A percentile compares a stretch with the other conserved stretches of the same genome.
Conservation (phyloP, 2,113 vertebrate species). For the Syngnathus typhle region DNA sequence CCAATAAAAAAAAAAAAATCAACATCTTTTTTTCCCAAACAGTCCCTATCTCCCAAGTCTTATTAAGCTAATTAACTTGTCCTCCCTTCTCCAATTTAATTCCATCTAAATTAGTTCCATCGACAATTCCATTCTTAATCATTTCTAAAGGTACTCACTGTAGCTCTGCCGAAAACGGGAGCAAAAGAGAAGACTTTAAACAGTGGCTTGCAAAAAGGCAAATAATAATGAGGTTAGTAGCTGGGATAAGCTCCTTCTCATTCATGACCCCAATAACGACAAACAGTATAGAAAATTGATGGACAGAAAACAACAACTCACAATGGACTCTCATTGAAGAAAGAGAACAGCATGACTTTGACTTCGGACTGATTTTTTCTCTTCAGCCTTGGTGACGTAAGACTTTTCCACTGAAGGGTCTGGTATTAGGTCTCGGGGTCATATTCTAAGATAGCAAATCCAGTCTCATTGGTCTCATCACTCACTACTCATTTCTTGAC, state of each 20-base stretch:
- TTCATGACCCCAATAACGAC: not conserved
- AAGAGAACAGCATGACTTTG: too few relatives aligned
- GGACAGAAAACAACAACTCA: not conserved
- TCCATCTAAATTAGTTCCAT: slow-evolving; percentile 47
- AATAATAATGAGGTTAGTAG: not conserved
- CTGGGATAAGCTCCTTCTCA: not conserved
- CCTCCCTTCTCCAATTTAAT: slow-evolving; percentile 47
- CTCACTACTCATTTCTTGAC: not conserved
- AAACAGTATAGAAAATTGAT: not conserved
- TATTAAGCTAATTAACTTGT: slow-evolving; percentile 71
- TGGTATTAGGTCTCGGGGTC: too few relatives aligned
- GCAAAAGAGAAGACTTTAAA: slow-evolving; percentile 6
- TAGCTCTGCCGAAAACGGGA: slow-evolving; percentile 16
- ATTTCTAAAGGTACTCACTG: slow-evolving; percentile 34
- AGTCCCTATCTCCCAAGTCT: slow-evolving; percentile 57
- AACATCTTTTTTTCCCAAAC: slow-evolving; percentile 25
- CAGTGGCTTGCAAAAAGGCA: not conserved
- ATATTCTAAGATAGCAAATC: too few relatives aligned
- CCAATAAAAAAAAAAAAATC: slow-evolving; percentile 15
- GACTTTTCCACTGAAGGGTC: too few relatives aligned
- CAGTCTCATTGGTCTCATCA: not conserved
- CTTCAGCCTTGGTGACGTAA: too few relatives aligned
- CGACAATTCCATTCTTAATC: slow-evolving; percentile 50
- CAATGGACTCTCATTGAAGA: too few relatives aligned
- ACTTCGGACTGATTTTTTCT: too few relatives aligned